Conservation (phyloP, 2,888 invertebrate genomes). For the Sipha maydis region DNA sequence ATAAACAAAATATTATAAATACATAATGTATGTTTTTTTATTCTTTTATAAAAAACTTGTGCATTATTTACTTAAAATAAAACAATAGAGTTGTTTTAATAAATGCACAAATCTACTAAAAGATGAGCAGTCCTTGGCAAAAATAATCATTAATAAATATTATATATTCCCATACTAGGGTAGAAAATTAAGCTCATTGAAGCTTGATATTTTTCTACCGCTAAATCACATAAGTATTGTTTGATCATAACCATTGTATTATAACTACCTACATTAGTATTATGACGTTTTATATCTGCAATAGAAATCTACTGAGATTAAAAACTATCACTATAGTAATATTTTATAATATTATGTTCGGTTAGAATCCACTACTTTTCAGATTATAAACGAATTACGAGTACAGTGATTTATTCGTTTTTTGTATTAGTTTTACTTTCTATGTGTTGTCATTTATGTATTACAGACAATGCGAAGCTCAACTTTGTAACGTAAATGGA, state of each 20-base stretch:
- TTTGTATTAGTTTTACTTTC: slow-evolving; percentile 18
- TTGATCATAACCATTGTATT: not conserved
- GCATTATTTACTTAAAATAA: no score
- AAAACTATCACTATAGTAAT: not conserved
- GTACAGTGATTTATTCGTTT: not conserved
- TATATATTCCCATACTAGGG: not conserved
- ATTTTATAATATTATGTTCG: not conserved
- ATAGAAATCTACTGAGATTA: slow-evolving; percentile 12
- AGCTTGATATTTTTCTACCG: not conserved
- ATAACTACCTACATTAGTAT: not conserved
- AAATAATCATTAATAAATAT: not conserved
- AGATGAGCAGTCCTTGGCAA: not conserved
- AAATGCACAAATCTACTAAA: no score
- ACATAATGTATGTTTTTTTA: no score
- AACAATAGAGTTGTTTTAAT: no score
- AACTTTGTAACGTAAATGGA: not conserved
- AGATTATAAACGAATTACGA: slow-evolving; percentile 4
- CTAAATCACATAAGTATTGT: not conserved
- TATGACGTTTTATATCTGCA: not conserved
- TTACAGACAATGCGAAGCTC: no score
- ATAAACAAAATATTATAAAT: no score
- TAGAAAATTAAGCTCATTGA: not conserved
- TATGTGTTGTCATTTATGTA: not conserved
- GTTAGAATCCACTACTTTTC: not conserved
- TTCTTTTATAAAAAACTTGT: no score